Evolutionary conservation across 2,888 invertebrate species (phyloP), one percentile per base, ranked within the genome.

Genomic region (Tenthredo scrophulariae): DNA sequence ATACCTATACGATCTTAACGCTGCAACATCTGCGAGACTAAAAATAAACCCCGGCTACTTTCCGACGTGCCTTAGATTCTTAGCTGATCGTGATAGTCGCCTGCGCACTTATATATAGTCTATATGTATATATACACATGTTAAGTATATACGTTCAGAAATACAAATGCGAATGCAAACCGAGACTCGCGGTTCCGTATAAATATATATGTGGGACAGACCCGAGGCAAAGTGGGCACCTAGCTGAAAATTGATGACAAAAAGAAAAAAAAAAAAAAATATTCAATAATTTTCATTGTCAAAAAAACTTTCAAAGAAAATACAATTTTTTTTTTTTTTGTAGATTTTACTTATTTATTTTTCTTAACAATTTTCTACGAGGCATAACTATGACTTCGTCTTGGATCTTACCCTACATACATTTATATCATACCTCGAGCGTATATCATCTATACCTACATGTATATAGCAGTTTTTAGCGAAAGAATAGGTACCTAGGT

Each of bases 21-120:
- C 58, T 40, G 80, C 80, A 80, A 80, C 80, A 80, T 80, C 62
- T 80, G 80, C 58, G 80, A 62, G 62, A 13, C 83, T 83, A 83
- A 83, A 83, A 83, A 83, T 83, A 83, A 37, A 37, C 18, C 50
- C 29, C 29, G 22, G 62, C 58, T 33, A 54, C 77, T 43, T 83
- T 67, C 33, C 83, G 46, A 67, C 83, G 83, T 67, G 83, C 83
- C 46, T 43, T 70, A 67, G 83, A 83, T 83, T 83, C 83, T 62
- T 62, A 26, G 43, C 26, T 65, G 67, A 70, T 67, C 62, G 22
- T 62, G 62, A 54, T 79, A 82, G 83, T 58, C 65, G 43, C 65
- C 29, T 65, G 80, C 43, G 33, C 58, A 40, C 40, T n/a, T 80
- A 13, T 80, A 5, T 43, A 4, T 58, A 15, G n/a, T n/a, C n/a